Base-by-base conservation (phyloP, 1,140 invertebrate species). In the Oppia nitens region DNA sequence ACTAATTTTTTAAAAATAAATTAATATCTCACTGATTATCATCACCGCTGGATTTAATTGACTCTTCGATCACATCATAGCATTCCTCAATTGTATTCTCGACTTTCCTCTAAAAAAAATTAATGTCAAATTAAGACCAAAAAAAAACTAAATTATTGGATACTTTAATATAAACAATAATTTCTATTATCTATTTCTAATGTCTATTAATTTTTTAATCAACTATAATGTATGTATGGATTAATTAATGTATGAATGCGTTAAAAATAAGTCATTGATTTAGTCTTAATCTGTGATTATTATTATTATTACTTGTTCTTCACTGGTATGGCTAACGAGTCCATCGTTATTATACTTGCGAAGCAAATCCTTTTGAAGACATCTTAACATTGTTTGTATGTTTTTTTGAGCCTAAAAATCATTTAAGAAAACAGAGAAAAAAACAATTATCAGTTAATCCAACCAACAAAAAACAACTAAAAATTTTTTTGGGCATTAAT, bases 51-150 rank as follows among this genome's bases (percentile, higher is more conserved):
- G 77, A 66, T 20, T 76, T 69, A 45, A 74, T 68, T 57, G 70
- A 68, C 57, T 74, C 75, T 61, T 77, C 74, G 68, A 79, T 81
- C 24, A 76, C 67, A 67, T 77, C 76, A 64, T 77, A 85, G 49
- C 80, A 74, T 65, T 79, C 76, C 55, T 81, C 71, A 47, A 86
- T 75, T 23, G 73, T 69, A 48, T 68, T 67, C 73, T 86, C 84
- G 6, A 85, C 80, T 66, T 79, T 75, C 63, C 76, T 66, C 83
- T 85, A 66, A 53, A 66, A 55, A 77, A 76, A 59, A 58, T 63
- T 65, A 64, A 55, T n/a, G n/a, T n/a, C n/a, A n/a, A n/a, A n/a
- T n/a, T n/a, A n/a, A n/a, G n/a, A n/a, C n/a, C n/a, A n/a, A n/a
- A n/a, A n/a, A n/a, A n/a, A n/a, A n/a, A n/a, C n/a, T n/a, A n/a